A percentile compares a stretch with the other conserved stretches of the same genome.
phyloP scores from a whole-genome alignment of 2,888 invertebrate species.

The Hydraecia micacea region DNA sequence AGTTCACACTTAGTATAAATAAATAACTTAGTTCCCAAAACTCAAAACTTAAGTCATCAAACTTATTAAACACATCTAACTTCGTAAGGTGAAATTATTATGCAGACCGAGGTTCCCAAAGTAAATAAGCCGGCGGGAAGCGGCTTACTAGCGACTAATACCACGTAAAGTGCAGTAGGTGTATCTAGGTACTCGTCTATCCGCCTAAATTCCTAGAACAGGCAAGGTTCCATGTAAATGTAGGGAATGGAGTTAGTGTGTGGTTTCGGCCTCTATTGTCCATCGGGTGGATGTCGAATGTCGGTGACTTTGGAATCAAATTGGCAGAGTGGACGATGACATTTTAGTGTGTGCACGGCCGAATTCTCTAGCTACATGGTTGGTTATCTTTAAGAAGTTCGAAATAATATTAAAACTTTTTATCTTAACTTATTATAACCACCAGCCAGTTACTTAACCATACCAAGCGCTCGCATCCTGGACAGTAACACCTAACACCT shows the following conservation, averaged over 20 bases:
- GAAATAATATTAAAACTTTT: not conserved
- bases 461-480: no score
- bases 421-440: not conserved
- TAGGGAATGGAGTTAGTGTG: constrained; percentile 32
- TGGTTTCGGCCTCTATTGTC: constrained; percentile 27
- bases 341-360: constrained; percentile 6
- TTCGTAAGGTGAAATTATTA: constrained; percentile 56
- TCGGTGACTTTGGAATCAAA: constrained; percentile 8
- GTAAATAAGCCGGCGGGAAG: constrained; percentile 34
- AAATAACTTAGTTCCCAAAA: constrained; percentile 13
- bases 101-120: constrained; percentile 26
- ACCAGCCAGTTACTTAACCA: no score
- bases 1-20: not conserved
- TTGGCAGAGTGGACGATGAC: not conserved
- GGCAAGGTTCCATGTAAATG: constrained; percentile 32
- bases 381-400: not conserved
- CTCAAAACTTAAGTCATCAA: constrained; percentile 38
- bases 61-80: constrained; percentile 34
- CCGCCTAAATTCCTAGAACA: constrained; percentile 27
- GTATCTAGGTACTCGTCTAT: constrained; percentile 2
- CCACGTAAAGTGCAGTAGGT: constrained; percentile 11
- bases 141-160: constrained; percentile 28
- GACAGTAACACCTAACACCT: no score
- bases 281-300: not conserved
- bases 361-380: not conserved